Evolutionary conservation across 2,888 invertebrate genomes (phyloP).

Genomic region (Conistra vaccinii): DNA sequence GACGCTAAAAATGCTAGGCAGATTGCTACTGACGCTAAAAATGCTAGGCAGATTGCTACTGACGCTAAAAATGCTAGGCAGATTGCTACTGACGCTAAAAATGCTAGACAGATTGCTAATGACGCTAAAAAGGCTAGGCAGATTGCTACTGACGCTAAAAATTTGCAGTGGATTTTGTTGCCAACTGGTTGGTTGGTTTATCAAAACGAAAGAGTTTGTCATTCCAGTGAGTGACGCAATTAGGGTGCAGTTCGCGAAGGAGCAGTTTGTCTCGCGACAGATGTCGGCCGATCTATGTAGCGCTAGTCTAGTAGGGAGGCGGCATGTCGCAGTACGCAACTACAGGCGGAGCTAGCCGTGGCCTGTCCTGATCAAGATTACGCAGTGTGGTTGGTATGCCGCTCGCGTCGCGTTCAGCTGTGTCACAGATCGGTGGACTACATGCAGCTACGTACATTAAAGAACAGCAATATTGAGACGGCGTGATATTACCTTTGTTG

Average conservation of each 20-base stretch:
- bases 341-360: neutral
- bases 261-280: neutral
- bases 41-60: too few species aligned
- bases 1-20: too few species aligned
- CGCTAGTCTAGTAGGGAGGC: too few species aligned
- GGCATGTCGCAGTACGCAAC: too few species aligned
- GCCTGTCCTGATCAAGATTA: constrained; percentile 25
- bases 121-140: too few species aligned
- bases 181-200: neutral
- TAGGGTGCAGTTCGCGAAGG: neutral
- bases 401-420: neutral
- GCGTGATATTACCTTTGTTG: too few species aligned
- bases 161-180: neutral
- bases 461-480: too few species aligned
- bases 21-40: too few species aligned
- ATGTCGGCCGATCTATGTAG: neutral
- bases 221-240: neutral
- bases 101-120: too few species aligned
- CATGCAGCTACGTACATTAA: neutral
- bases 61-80: too few species aligned
- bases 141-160: too few species aligned
- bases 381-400: constrained; percentile 11
- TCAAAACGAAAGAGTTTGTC: neutral
- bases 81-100: too few species aligned
- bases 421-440: neutral